Conservation (phyloP, 1,140 invertebrate genomes). For the Bathynomus jamesi region DNA sequence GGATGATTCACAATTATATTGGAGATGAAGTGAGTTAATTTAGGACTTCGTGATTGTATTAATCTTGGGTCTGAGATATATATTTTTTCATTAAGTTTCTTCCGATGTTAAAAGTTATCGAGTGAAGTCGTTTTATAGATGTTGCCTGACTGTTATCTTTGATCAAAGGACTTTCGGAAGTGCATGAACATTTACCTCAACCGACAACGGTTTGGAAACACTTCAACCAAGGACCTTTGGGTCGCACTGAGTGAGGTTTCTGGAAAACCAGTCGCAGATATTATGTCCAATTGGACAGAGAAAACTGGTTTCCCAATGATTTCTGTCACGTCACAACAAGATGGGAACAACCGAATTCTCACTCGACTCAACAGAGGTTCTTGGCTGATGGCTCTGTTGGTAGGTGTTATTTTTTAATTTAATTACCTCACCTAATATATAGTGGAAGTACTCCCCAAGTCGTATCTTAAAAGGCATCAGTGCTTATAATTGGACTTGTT, state of each 20-base stretch:
- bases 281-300: conserved; percentile 67
- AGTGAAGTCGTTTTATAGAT: no score
- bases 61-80: no score
- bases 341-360: conserved; percentile 54
- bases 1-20: conserved; percentile 94
- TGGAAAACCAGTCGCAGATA: conserved; percentile 75
- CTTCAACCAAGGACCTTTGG: conserved; percentile 93
- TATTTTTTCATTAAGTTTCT: no score
- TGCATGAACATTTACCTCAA: conserved; percentile 90
- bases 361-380: conserved; percentile 76
- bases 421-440: background rate
- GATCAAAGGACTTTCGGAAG: conserved; percentile 71
- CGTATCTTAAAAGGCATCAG: no score
- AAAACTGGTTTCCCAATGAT: conserved; percentile 52
- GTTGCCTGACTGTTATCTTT: conserved; percentile 18
- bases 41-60: no score
- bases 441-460: no score
- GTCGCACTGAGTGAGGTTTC: conserved; percentile 77
- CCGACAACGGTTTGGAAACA: conserved; percentile 80
- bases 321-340: conserved; percentile 38
- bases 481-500: no score
- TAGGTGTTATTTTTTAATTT: conserved; percentile 2
- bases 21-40: conserved; percentile 74
- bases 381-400: conserved; percentile 61
- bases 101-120: no score